Base-by-base conservation (phyloP, 2,797 vertebrate species). In the Pelodytes ibericus region DNA sequence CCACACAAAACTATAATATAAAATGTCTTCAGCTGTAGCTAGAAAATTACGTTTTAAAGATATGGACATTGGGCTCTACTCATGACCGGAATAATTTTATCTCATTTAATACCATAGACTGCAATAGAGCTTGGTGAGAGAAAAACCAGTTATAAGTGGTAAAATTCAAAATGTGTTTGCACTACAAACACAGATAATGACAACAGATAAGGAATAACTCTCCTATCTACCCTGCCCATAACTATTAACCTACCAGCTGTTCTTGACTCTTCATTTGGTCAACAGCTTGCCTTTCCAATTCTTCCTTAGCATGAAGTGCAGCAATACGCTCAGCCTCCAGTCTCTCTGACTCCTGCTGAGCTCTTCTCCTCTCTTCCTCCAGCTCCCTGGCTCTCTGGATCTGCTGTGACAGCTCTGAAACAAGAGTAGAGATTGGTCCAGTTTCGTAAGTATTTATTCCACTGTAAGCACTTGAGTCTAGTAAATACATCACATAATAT, bases 181-280 rank as follows among this genome's bases (percentile, higher is more conserved):
- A n/a, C n/a, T n/a, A n/a, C n/a, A n/a, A n/a, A n/a, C n/a, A n/a
- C n/a, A n/a, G n/a, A n/a, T n/a, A n/a, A n/a, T n/a, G n/a, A n/a
- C n/a, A n/a, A n/a, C n/a, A n/a, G n/a, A n/a, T n/a, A n/a, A n/a
- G n/a, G 5, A 36, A 36, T 36, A 5, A 13, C 33, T 36, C 33
- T 13, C 1, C 33, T 36, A 36, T 36, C 5, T 5, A 36, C 33
- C 5, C 13, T 5, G 13, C 33, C 33, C 13, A 36, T 36, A 36
- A 36, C 5, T 36, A 36, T 15, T 53, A 11, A 53, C 94, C 87
- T 90, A 99, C 98, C 94, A 99, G 91, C 84, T 97, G 95, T 77
- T 98, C 96, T 85, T 95, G 95, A 87, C 88, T 92, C 89, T 95
- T 96, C 74, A 92, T 93, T 87, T 98, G 96, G 83, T 92, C 89